A percentile compares a stretch with the other conserved stretches of the same genome.
Conservation (phyloP, 2,797 vertebrate genomes). For the Melanotaenia trifasciata region DNA sequence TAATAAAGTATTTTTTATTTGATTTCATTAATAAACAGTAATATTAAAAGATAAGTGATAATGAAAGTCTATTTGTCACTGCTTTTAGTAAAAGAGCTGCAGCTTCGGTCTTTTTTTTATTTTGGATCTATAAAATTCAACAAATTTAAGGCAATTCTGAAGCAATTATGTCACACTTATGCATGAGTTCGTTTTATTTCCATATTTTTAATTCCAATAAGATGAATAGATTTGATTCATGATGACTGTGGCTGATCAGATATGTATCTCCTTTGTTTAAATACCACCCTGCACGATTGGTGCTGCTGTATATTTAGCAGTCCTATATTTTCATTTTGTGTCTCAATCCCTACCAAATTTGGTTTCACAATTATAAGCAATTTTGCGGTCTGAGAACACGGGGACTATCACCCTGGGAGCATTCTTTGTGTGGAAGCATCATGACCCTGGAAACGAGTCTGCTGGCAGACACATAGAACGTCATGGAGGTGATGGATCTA, state of each 20-base stretch:
- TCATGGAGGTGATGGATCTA: conserved; percentile 15
- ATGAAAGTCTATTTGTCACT: background rate
- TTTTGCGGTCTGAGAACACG: conserved; percentile 8
- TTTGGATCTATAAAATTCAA: background rate
- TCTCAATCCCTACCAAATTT: conserved; percentile 8
- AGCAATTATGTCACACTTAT: background rate
- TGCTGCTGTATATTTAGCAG: background rate
- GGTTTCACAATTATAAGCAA: conserved; percentile 3
- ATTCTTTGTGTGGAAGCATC: conserved; percentile 21
- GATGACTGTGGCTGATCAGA: conserved; percentile 3
- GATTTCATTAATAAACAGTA: too few relatives aligned
- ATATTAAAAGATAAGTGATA: too few relatives aligned
- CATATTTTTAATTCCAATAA: background rate
- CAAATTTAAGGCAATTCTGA: background rate
- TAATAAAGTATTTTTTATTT: too few relatives aligned
- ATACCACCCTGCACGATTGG: background rate
- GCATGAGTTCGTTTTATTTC: background rate
- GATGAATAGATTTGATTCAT: background rate
- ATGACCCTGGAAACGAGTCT: conserved; percentile 1
- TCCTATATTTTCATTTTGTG: conserved; percentile 1
- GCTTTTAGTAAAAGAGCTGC: background rate
- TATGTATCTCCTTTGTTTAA: background rate
- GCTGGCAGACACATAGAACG: conserved; percentile 25
- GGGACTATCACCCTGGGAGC: conserved; percentile 1
- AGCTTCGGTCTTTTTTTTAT: background rate